Evolutionary conservation across 23 tunicate genomes (phyloP).

Genomic region (Halocynthia roretzi): DNA sequence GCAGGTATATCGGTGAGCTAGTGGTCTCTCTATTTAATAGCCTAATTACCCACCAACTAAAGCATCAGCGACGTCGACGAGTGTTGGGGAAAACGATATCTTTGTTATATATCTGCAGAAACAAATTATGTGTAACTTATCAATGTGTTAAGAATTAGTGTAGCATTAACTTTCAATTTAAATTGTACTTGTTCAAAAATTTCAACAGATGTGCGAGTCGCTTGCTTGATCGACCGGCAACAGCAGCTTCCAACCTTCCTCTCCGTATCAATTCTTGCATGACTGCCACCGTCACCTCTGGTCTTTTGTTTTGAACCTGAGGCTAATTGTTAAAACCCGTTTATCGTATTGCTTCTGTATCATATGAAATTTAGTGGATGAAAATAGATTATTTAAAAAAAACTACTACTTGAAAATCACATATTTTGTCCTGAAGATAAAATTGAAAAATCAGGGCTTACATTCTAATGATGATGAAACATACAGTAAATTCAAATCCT

Average conservation of each 20-base stretch:
- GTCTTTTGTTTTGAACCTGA: constrained; percentile 15
- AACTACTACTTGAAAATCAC: neutral
- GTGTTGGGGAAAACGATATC: constrained; percentile 41
- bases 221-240: constrained; percentile 41
- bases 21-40: neutral
- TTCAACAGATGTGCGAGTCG: constrained; percentile 30
- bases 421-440: neutral
- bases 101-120: constrained; percentile 45
- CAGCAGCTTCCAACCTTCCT: constrained; percentile 40
- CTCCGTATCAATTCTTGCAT: constrained; percentile 64
- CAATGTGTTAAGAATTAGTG: neutral
- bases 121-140: neutral
- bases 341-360: no score
- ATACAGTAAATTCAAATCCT: neutral
- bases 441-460: neutral
- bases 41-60: constrained; percentile 37
- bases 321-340: constrained; percentile 3
- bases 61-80: constrained; percentile 40
- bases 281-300: constrained; percentile 74
- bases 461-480: no score
- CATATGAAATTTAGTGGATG: no score
- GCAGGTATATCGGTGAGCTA: neutral
- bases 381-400: neutral
- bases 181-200: constrained; percentile 35
- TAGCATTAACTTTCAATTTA: neutral